Conservation (phyloP, 2,797 vertebrate genomes). For the Acomys russatus region DNA sequence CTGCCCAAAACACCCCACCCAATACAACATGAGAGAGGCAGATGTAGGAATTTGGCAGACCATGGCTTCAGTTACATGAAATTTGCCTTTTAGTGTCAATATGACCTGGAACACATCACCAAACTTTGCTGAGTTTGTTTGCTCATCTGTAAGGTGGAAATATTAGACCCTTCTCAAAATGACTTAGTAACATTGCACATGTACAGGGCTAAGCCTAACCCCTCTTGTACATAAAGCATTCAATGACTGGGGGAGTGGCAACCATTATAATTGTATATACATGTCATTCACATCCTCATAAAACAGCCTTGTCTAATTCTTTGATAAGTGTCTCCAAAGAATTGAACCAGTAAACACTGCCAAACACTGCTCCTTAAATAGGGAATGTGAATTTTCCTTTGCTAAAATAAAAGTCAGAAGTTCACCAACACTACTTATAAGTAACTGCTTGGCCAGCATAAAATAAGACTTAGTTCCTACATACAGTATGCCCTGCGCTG, state of each 20-base stretch:
- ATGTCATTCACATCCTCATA: background rate
- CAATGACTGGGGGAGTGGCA: background rate
- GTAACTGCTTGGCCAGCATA: slow-evolving; percentile 73
- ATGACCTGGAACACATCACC: background rate
- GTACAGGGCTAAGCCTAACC: background rate
- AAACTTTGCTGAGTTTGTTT: background rate
- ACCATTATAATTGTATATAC: slow-evolving; percentile 1
- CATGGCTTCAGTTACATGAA: background rate
- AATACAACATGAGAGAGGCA: background rate
- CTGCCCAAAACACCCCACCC: background rate
- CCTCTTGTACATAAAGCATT: background rate
- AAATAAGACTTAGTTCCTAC: slow-evolving; percentile 63
- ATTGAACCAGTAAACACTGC: slow-evolving; percentile 37
- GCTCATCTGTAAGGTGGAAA: background rate
- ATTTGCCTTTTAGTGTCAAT: background rate
- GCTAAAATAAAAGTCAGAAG: slow-evolving; percentile 67
- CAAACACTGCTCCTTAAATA: slow-evolving; percentile 23
- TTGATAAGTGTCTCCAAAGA: slow-evolving; percentile 39
- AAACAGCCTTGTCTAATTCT: slow-evolving; percentile 17
- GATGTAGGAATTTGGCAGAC: too few species aligned
- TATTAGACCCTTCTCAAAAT: background rate
- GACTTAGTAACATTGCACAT: background rate
- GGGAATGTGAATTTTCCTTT: background rate
- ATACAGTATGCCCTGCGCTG: slow-evolving; percentile 39
- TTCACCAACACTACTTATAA: slow-evolving; percentile 68